Percentiles rank a stretch among this genome's conserved stretches.
Conservation (phyloP, 1,140 invertebrate genomes). For the Aphis gossypii region DNA sequence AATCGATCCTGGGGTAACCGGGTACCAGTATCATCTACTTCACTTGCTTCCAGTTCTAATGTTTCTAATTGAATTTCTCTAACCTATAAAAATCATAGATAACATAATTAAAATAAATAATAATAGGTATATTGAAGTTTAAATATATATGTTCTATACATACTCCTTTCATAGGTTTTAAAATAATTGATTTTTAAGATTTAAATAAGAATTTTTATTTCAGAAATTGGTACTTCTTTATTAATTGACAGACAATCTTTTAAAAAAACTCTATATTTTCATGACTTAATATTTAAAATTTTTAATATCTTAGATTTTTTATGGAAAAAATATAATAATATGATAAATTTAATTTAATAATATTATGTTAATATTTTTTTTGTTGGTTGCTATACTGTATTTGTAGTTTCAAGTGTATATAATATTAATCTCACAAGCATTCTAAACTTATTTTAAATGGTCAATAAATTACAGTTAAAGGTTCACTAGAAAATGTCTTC, state of each 20-base stretch:
- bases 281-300: too few relatives aligned
- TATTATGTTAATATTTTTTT: too few relatives aligned
- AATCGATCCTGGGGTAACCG: constrained; percentile 65
- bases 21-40: constrained; percentile 70
- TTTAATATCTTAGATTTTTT: too few relatives aligned
- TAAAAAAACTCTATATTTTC: too few relatives aligned
- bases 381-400: neutral
- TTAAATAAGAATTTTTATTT: too few relatives aligned
- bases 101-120: neutral
- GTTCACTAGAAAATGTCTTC: neutral
- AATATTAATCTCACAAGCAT: too few relatives aligned
- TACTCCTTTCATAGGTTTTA: too few relatives aligned
- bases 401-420: neutral
- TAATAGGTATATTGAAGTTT: neutral
- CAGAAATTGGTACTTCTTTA: too few relatives aligned
- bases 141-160: neutral
- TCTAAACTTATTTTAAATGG: neutral
- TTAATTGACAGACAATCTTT: too few relatives aligned
- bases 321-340: too few relatives aligned
- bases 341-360: neutral
- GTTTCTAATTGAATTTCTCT: constrained; percentile 75
- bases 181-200: too few relatives aligned
- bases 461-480: neutral
- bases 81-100: constrained; percentile 27
- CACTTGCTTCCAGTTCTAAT: constrained; percentile 75